Evolutionary conservation across 2,113 vertebrate species (phyloP), one percentile per base, ranked within the genome.

Genomic region (Oryctolagus cuniculus): DNA sequence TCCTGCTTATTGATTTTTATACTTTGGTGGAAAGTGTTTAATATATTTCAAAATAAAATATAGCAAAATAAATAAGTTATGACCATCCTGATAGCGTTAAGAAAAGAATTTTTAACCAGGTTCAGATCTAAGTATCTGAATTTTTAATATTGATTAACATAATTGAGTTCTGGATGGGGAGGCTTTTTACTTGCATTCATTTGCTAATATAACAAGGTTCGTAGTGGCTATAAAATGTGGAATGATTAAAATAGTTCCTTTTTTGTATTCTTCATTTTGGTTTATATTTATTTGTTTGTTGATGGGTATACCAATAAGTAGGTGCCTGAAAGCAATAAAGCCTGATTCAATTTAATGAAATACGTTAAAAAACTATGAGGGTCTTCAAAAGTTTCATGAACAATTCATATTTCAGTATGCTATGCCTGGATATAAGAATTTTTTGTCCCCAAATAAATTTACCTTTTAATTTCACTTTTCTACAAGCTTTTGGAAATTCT

Each of bases 11-110:
- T 95, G 78, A 87, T 95, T 94, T 93, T 67, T 58, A 88, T 77
- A 78, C 24, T 3, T 55, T 90, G 69, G 16, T 38, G 70, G 49
- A 70, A 78, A 86, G 77, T 6, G 61, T 44, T 75, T 85, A 93
- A 67, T 90, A 24, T 81, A 85, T 87, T 93, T 95, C 69, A 90
- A 44, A 79, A 90, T 75, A 91, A 90, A 95, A 49, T 92, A 6
- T 16, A 85, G 3, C 31, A 89, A 96, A 93, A 95, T 90, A 90
- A 88, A 72, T 96, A 87, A 94, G 49, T 89, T 51, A 93, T 86
- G 85, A 82, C 44, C 44, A 55, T 34, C 12, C n/a, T 83, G 36
- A 17, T 72, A 64, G 27, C 49, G 38, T 87, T 78, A 89, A 94
- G 44, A 69, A 90, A 77, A 86, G n/a, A 80, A 1, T 55, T 27